Evolutionary conservation across 2,888 invertebrate genomes (phyloP).

Genomic region (Plutella xylostella): DNA sequence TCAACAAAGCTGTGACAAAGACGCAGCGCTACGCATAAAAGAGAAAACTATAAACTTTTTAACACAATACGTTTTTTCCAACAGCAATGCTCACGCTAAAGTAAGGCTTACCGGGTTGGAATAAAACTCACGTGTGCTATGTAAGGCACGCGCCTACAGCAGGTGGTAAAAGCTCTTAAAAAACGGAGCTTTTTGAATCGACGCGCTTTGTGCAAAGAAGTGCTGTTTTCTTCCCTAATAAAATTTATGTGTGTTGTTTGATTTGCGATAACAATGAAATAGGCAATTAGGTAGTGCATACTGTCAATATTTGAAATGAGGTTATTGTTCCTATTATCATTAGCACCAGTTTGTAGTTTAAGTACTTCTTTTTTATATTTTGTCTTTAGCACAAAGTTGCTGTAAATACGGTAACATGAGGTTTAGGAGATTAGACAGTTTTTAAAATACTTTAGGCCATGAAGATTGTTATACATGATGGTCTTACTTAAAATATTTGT

Average conservation of each 20-base stretch:
- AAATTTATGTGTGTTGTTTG: constrained; percentile 20
- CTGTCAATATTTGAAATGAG: too few relatives aligned
- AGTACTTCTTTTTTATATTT: too few relatives aligned
- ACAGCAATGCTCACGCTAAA: constrained; percentile 9
- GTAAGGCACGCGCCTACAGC: constrained; percentile 60
- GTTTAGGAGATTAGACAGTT: too few relatives aligned
- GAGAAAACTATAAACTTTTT: constrained; percentile 44
- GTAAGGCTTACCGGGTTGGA: constrained; percentile 18
- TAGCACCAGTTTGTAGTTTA: too few relatives aligned
- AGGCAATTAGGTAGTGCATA: too few relatives aligned
- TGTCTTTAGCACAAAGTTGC: too few relatives aligned
- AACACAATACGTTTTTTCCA: constrained; percentile 42
- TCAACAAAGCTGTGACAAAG: constrained; percentile 46
- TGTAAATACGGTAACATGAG: too few relatives aligned
- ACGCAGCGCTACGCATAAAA: constrained; percentile 42
- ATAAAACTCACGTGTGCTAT: constrained; percentile 19
- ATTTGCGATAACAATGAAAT: constrained; percentile 11
- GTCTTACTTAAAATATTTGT: too few relatives aligned
- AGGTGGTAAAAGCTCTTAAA: constrained; percentile 59
- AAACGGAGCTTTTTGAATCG: constrained; percentile 50
- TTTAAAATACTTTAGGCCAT: too few relatives aligned
- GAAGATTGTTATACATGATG: too few relatives aligned
- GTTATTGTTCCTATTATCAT: too few relatives aligned
- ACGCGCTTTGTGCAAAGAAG: constrained; percentile 44
- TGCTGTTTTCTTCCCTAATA: constrained; percentile 29